Evolutionary conservation across 1,140 invertebrate species (phyloP).

Genomic region (Apis dorsata): DNA sequence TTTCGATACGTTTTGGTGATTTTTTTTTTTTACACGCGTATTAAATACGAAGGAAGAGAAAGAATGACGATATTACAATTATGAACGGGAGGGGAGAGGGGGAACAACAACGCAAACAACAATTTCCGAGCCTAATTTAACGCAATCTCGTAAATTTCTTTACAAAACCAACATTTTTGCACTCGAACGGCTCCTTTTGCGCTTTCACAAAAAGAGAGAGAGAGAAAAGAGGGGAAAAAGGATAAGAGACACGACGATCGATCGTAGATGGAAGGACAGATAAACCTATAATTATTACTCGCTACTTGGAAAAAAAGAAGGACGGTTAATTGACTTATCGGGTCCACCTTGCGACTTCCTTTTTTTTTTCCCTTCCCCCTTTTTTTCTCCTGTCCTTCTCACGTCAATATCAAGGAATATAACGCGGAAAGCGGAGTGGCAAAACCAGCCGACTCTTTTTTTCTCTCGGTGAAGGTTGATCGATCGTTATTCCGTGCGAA

Average conservation of each 20-base stretch:
- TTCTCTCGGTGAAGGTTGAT: neutral
- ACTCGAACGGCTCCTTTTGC: neutral
- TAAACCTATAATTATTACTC: constrained; percentile 5
- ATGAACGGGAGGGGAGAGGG: no score
- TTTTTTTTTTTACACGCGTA: neutral
- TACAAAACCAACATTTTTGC: neutral
- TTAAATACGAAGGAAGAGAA: neutral
- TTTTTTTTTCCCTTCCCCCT: neutral
- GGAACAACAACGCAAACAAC: neutral
- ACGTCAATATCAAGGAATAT: neutral
- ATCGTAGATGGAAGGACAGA: neutral
- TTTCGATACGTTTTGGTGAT: no score
- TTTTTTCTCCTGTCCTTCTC: no score
- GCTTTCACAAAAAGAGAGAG: neutral
- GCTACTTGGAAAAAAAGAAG: neutral
- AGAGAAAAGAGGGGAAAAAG: neutral
- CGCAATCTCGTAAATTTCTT: neutral
- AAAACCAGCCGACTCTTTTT: neutral
- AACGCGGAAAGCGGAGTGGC: constrained; percentile 26
- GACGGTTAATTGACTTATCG: constrained; percentile 36
- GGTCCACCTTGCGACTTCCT: neutral
- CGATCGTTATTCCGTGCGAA: constrained; percentile 37
- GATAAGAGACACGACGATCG: neutral
- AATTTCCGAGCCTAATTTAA: neutral
- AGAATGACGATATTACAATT: neutral